Evolutionary conservation across 2,888 invertebrate species (phyloP), one percentile per base, ranked within the genome.

Genomic region (Lochmaea crataegi): DNA sequence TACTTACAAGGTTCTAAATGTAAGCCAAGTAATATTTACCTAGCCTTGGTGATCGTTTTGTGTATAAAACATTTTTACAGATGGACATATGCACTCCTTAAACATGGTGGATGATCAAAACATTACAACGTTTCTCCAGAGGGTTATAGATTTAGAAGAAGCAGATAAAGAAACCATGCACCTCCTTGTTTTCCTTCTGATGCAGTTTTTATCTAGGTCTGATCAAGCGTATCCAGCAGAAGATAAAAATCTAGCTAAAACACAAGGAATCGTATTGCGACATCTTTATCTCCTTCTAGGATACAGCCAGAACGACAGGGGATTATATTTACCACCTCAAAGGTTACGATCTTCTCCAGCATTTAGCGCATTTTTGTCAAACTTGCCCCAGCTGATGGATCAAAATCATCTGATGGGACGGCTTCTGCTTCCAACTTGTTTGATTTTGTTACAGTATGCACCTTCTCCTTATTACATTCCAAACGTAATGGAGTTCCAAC

Each of bases 151-250:
- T 83, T 88, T 96, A 65, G 98, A 99, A 84, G 98, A 98, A 84
- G 93, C 96, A 1, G 99, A 99, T 84, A 92, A 94, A 79, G 98
- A 99, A 87, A 98, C 99, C 0, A 95, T 97, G 81, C 98, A 98
- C 85, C 89, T 98, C 38, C 88, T 99, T 51, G 94, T 98, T 12
- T 96, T 97, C 82, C 90, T 99, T n/a, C 90, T 99, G 14, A 97
- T 99, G 94, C 98, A 98, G 89, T 98, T 98, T 86, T 89, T 98
- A 84, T 96, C 97, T 0, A 89, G 93, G 80, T 90, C 92, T 32
- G 94, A 94, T 84, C 92, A 93, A 86, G 95, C 96, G 0, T 94
- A 92, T 84, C 96, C 96, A 0, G 92, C 92, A 0, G 97, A 98
- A 80, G 97, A 97, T 80, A 97, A 96, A 82, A 89, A 91, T 53